Evolutionary conservation across 1,140 invertebrate genomes (phyloP).

Genomic region (Papilio machaon): DNA sequence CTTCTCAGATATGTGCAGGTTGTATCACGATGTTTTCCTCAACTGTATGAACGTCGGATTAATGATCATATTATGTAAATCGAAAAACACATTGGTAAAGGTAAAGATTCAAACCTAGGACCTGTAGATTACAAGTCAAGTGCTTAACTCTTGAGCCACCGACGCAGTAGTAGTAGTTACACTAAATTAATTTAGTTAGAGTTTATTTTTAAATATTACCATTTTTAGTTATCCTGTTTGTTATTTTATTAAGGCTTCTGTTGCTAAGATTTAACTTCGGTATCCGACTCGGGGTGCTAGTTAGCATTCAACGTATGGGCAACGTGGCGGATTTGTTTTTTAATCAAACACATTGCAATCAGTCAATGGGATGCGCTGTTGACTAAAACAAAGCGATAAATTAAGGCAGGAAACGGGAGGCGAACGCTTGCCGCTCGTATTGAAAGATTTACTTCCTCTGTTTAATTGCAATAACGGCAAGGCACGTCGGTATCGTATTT

Average conservation of each 20-base stretch:
- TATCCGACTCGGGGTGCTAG: not conserved
- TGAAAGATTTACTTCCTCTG: conserved; percentile 82
- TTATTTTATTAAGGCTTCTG: not conserved
- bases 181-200: no score
- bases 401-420: conserved; percentile 76
- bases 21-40: no score
- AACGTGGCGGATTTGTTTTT: conserved; percentile 70
- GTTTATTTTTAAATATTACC: not conserved
- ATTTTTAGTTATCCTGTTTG: not conserved
- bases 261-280: not conserved
- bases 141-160: no score
- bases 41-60: no score
- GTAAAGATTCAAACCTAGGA: no score
- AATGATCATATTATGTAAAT: no score
- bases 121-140: no score
- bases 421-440: conserved; percentile 77
- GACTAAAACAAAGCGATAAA: conserved; percentile 81
- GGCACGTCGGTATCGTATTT: conserved; percentile 82
- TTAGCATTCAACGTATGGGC: conserved; percentile 48
- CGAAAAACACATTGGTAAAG: no score
- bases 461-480: conserved; percentile 82
- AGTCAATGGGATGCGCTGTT: conserved; percentile 76
- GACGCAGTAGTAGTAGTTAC: no score
- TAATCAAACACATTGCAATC: conserved; percentile 80
- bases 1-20: no score